Conservation (phyloP, 2,113 vertebrate genomes). For the Hylia prasina region DNA sequence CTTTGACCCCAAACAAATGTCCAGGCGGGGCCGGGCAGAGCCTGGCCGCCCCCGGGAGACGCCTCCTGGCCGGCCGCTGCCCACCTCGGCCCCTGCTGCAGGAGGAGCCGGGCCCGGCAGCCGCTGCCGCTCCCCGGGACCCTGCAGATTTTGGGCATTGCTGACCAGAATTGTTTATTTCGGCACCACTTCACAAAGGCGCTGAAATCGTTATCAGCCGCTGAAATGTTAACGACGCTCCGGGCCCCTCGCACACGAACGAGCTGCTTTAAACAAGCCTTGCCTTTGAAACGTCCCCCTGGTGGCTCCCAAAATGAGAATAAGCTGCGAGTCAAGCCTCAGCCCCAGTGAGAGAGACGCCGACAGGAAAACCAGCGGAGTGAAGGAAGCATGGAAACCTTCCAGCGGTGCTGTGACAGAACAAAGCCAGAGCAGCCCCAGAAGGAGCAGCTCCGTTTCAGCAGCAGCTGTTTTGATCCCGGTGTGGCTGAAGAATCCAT, state of each 20-base stretch:
- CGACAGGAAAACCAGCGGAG: background rate
- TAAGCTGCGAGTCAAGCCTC: background rate
- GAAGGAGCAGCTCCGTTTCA: background rate
- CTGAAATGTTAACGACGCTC: background rate
- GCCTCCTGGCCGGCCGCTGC: too few species aligned
- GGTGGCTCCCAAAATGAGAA: background rate
- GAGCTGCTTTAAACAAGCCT: background rate
- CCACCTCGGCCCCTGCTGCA: background rate
- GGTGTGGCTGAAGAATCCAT: too few species aligned
- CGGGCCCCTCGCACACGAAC: background rate
- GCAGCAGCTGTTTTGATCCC: background rate
- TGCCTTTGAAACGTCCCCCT: rapidly evolving
- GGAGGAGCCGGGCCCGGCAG: background rate
- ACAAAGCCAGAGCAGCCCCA: background rate
- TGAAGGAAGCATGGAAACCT: rapidly evolving
- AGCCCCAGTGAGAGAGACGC: background rate
- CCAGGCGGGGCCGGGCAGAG: background rate
- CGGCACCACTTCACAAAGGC: background rate
- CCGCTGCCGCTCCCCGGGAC: background rate
- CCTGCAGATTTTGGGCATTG: too few species aligned
- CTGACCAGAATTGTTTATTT: background rate
- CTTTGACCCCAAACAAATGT: background rate
- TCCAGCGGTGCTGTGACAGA: background rate
- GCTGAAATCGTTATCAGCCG: background rate
- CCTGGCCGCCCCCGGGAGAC: too few species aligned